Base-by-base conservation (phyloP, 2,888 invertebrate genomes). In the Nomada ferruginata region DNA sequence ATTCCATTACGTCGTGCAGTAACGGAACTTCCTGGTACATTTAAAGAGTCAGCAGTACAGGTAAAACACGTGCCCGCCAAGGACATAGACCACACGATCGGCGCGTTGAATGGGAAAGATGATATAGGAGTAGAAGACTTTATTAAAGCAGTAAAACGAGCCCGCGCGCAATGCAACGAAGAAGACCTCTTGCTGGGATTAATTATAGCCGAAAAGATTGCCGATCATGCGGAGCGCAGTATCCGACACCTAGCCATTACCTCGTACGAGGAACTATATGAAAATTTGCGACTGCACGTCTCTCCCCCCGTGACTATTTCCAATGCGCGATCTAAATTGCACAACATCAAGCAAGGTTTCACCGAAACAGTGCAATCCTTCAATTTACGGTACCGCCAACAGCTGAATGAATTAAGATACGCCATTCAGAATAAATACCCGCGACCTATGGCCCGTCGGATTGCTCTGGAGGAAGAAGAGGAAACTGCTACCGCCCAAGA, bases 51-150 rank as follows among this genome's bases (percentile, higher is more conserved):
- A n/a, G n/a, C 15, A 47, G 3, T 15, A 15, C 47, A 47, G 47
- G 0, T 15, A 47, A 47, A 4, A 13, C 47, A 9, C 47, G 47
- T 47, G 15, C 59, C 59, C 2, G 53, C 55, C 4, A 55, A 55
- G 18, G 57, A 57, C 13, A 42, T 55, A 10, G 20, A 57, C 15
- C 18, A 26, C 4, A 44, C 57, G 11, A 23, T 57, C 18, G 9
- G 42, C 20, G 20, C 18, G 7, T 13, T 69, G 13, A n/a, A 23
- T 0, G 68, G 57, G 5, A 18, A 11, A 4, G 68, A 57, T 15
- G 68, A 69, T 44, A 57, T 57, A n/a, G 57, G 57, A 3, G 18
- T 69, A 13, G 57, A 69, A 26, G 57, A 47, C n/a, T 69, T 50
- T 15, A 65, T 65, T 10, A 50, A 50, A 9, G 10, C 15, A 13